A percentile compares a stretch with the other conserved stretches of the same genome.
Conservation (phyloP, 2,113 vertebrate genomes). For the Scolopax mira region DNA sequence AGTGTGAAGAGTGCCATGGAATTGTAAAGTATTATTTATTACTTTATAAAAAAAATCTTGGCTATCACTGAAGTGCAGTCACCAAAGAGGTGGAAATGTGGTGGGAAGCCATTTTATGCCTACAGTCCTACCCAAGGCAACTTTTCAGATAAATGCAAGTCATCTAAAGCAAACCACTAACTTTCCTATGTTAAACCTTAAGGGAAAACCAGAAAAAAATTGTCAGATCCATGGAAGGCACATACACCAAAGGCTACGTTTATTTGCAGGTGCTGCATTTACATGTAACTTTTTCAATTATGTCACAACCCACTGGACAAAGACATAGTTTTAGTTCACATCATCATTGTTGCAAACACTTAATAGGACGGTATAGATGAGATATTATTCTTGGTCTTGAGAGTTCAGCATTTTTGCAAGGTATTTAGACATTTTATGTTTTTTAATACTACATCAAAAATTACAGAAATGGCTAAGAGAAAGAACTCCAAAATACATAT, state of each 20-base stretch:
- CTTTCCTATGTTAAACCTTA: neutral
- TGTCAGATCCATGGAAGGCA: neutral
- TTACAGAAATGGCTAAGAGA: neutral
- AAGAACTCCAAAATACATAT: neutral
- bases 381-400: neutral
- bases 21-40: neutral
- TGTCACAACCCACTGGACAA: neutral
- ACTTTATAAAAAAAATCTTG: neutral
- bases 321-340: neutral
- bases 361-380: neutral
- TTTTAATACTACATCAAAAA: neutral
- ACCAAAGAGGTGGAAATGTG: neutral
- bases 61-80: neutral
- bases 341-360: neutral
- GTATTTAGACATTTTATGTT: neutral
- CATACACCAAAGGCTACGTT: neutral
- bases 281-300: neutral
- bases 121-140: neutral
- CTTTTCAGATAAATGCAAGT: neutral
- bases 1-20: neutral
- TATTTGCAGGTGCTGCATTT: rapidly evolving
- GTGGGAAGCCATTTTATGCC: neutral
- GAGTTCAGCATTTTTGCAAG: neutral
- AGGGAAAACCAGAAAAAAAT: neutral
- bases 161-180: neutral